Evolutionary conservation across 2,888 invertebrate genomes (phyloP), one percentile per base, ranked within the genome.

Genomic region (Apantesis nais): DNA sequence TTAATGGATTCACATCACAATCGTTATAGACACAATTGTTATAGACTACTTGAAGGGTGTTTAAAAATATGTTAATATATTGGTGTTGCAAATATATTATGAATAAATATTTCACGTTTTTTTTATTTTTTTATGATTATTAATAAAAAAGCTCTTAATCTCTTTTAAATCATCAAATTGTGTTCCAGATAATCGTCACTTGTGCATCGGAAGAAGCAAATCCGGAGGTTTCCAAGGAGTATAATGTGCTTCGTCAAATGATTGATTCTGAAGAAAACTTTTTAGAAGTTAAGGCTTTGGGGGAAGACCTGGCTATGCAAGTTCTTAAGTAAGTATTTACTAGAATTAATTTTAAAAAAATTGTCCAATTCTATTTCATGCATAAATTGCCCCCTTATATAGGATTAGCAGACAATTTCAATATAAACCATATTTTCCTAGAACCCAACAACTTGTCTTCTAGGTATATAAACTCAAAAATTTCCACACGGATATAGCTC

Each of bases 231-330:
- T 98, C 98, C 0, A 96, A 97, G 83, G 98, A 99, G 84, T 98
- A 98, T 86, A 97, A 98, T 83, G 96, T 98, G 0, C 93, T 99
- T 0, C 95, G 98, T 22, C 96, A 98, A 74, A 98, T 99, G 97
- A 97, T 99, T 66, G 98, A 99, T 82, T 96, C 97, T 0, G 97
- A 97, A 83, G 97, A 98, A 68, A 97, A 98, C 86, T 99, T 99
- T 84, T 96, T 99, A 19, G 98, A 98, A 94, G 98, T 99, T 0
- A 97, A 96, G 7, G 97, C 98, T 7, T 92, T 99, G 5, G 99
- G 99, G 0, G 98, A 99, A 90, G 98, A 99, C 68, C 93, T 99
- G 41, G 99, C 99, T 0, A 98, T 98, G 96, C 97, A 98, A 87
- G 99, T 99, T 14, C 96, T 99, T 72, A 97, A 97, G 97, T 97